phyloP scores from a whole-genome alignment of 2,797 vertebrate genomes.

The Amphiprion clarkii region DNA sequence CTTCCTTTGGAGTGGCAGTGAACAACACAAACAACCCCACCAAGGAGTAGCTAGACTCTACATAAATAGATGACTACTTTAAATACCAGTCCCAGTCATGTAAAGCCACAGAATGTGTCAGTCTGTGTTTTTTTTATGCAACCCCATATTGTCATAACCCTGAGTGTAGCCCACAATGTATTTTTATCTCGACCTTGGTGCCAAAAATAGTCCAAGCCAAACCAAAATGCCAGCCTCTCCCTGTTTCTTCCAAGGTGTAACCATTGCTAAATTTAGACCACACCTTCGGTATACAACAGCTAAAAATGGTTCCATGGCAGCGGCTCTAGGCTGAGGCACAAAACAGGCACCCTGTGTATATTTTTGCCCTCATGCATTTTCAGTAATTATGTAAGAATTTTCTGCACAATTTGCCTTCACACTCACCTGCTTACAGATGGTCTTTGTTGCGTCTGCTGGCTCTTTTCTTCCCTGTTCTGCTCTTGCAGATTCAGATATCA shows the following conservation, averaged over 20 bases:
- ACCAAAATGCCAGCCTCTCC: conserved; percentile 75
- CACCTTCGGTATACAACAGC: conserved; percentile 69
- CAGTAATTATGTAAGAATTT: conserved; percentile 32
- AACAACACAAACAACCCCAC: conserved; percentile 65
- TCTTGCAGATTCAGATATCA: conserved; percentile 27
- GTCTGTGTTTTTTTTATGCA: conserved; percentile 51
- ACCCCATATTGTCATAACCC: conserved; percentile 68
- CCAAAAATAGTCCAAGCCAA: conserved; percentile 74
- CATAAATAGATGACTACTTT: conserved; percentile 61
- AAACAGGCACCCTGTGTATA: conserved; percentile 38
- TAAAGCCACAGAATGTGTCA: conserved; percentile 59
- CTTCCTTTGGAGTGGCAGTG: conserved; percentile 64
- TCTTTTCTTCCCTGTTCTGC: conserved; percentile 8
- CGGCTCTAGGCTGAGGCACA: conserved; percentile 42
- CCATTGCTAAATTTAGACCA: conserved; percentile 77
- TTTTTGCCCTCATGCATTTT: conserved; percentile 39
- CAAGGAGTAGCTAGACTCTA: conserved; percentile 24
- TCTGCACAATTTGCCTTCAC: conserved; percentile 16
- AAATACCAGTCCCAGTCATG: conserved; percentile 47
- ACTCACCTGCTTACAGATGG: conserved; percentile 69
- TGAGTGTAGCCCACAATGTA: conserved; percentile 54
- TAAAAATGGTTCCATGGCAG: conserved; percentile 58
- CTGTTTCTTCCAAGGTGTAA: conserved; percentile 78
- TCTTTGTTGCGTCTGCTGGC: conserved; percentile 28
- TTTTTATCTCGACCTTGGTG: conserved; percentile 64